phyloP scores from a whole-genome alignment of 2,113 vertebrate species.

The Prionailurus viverrinus region DNA sequence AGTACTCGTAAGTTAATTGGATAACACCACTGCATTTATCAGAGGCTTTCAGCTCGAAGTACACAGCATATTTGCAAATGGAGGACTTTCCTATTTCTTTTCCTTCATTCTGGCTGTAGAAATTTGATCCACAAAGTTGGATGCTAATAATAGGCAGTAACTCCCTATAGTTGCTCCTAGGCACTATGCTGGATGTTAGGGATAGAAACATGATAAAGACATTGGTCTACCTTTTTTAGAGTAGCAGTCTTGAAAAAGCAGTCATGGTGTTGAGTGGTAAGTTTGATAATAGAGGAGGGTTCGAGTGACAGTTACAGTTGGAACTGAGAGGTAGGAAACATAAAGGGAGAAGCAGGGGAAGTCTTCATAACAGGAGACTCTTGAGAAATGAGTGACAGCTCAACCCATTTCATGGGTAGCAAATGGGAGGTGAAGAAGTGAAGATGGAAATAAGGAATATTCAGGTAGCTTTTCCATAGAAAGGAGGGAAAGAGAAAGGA shows the following conservation, averaged over 20 bases:
- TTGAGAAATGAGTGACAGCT: neutral
- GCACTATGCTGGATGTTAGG: neutral
- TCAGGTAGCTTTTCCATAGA: neutral
- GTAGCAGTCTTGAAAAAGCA: neutral
- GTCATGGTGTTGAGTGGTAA: neutral
- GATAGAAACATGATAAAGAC: neutral
- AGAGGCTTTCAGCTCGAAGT: constrained; percentile 51
- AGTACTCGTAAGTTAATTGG: constrained; percentile 74
- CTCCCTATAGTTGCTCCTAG: neutral
- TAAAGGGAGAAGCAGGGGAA: neutral
- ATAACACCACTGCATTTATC: constrained; percentile 63
- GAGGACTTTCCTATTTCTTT: neutral
- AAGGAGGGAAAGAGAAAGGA: neutral
- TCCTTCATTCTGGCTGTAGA: neutral
- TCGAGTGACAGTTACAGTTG: neutral
- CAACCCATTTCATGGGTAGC: neutral
- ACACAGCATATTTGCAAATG: neutral
- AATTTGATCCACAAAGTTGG: neutral
- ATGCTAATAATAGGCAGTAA: neutral
- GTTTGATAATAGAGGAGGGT: neutral
- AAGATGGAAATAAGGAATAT: neutral
- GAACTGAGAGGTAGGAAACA: neutral
- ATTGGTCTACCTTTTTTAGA: neutral
- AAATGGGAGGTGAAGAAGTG: neutral
- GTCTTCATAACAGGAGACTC: neutral